Conservation (phyloP, 1,140 invertebrate genomes). For the Diploscapter pachys region DNA sequence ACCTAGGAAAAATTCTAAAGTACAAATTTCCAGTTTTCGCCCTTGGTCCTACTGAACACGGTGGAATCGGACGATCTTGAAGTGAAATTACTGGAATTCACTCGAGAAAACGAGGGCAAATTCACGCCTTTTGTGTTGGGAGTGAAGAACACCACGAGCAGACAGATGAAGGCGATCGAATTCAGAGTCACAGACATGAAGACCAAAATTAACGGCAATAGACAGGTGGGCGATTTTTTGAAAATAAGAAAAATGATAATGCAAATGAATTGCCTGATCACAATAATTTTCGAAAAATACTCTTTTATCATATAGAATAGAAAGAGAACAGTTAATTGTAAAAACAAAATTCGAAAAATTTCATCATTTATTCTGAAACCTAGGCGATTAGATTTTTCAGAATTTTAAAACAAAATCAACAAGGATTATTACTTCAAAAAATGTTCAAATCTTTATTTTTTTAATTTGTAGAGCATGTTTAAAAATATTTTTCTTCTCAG, state of each 20-base stretch:
- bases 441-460: too few species aligned
- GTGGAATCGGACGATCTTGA: constrained; percentile 13
- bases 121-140: constrained; percentile 19
- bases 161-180: constrained; percentile 1
- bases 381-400: too few species aligned
- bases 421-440: too few species aligned
- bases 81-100: constrained; percentile 2
- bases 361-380: too few species aligned
- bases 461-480: too few species aligned
- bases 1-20: constrained; percentile 66
- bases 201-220: constrained; percentile 13
- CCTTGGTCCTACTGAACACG: constrained; percentile 15
- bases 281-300: not conserved
- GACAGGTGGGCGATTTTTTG: not conserved
- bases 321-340: not conserved
- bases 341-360: too few species aligned
- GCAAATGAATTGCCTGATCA: not conserved
- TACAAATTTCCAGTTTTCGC: constrained; percentile 28
- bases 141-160: constrained; percentile 10
- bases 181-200: not conserved
- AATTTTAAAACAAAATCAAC: too few species aligned
- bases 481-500: too few species aligned
- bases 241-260: not conserved
- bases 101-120: constrained; percentile 17
- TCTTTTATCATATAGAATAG: not conserved